phyloP scores from a whole-genome alignment of 2,113 vertebrate genomes.

The Platichthys stellatus region DNA sequence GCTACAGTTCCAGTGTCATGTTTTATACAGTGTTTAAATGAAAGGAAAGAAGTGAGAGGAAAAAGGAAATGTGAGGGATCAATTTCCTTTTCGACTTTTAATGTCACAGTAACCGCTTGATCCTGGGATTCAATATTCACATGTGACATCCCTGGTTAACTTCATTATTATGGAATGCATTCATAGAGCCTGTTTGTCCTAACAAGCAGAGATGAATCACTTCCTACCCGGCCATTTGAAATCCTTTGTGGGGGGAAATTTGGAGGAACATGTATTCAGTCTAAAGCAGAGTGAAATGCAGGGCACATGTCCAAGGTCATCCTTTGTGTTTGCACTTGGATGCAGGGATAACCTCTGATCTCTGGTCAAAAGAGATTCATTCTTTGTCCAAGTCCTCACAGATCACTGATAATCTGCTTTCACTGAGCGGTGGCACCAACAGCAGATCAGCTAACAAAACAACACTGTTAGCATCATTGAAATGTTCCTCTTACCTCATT shows the following conservation, averaged over 20 bases:
- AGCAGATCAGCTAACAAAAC: slow-evolving; percentile 19
- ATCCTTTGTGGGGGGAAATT: slow-evolving; percentile 19
- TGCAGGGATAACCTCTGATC: slow-evolving; percentile 51
- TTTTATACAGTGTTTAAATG: background rate
- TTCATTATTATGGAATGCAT: slow-evolving; percentile 63
- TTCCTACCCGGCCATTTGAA: slow-evolving; percentile 47
- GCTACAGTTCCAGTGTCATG: background rate
- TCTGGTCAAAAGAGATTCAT: slow-evolving; percentile 47
- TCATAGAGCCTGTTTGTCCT: slow-evolving; percentile 62
- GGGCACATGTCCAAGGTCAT: slow-evolving; percentile 59
- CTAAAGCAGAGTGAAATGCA: slow-evolving; percentile 38
- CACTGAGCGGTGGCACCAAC: slow-evolving; percentile 23
- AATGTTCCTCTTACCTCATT: slow-evolving; percentile 39
- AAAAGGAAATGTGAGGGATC: background rate
- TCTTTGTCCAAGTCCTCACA: slow-evolving; percentile 23
- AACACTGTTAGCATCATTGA: slow-evolving; percentile 15
- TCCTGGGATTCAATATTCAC: slow-evolving; percentile 10
- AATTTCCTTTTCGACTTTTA: background rate
- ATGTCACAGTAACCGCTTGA: background rate
- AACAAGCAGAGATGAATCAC: slow-evolving; percentile 67
- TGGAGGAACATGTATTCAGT: slow-evolving; percentile 54
- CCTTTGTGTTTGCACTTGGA: slow-evolving; percentile 57
- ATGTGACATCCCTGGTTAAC: slow-evolving; percentile 43
- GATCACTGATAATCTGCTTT: slow-evolving; percentile 35
- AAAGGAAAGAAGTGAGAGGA: background rate